Percentiles rank a stretch among this genome's conserved stretches.
These are phyloP conservation scores for Poecilus cupreus DNA, from an alignment of 2,888 invertebrate species.

Conservation along the genomic window DNA sequence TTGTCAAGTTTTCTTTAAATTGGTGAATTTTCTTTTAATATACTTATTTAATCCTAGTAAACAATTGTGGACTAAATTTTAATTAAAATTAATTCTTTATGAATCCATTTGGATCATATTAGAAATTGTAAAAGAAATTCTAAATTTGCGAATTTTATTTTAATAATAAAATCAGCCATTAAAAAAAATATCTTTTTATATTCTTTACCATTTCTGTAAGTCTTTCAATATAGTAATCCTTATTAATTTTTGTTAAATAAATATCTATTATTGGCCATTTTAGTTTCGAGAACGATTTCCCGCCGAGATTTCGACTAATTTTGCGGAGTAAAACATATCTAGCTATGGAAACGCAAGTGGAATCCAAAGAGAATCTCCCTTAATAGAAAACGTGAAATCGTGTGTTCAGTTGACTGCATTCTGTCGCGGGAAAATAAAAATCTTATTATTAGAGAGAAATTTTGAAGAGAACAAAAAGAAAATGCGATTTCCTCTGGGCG, in stretches of 20 bases:
- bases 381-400: slow-evolving; percentile 41
- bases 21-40: no score
- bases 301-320: neutral
- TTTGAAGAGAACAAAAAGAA: slow-evolving; percentile 36
- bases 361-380: slow-evolving; percentile 32
- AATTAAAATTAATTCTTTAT: no score
- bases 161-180: no score
- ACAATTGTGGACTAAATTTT: no score
- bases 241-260: neutral
- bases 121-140: no score
- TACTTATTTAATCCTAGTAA: no score
- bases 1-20: no score
- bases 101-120: no score
- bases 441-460: slow-evolving; percentile 45
- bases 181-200: no score
- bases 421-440: slow-evolving; percentile 50
- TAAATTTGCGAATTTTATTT: no score
- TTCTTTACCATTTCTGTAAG: no score
- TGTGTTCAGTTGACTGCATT: slow-evolving; percentile 48
- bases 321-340: neutral
- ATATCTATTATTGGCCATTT: neutral
- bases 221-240: no score
- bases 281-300: neutral
- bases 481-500: slow-evolving; percentile 37
- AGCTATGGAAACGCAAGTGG: neutral